These are phyloP conservation scores for Pituophis catenifer DNA, from an alignment of 2,113 vertebrate genomes.

Conservation along the genomic window DNA sequence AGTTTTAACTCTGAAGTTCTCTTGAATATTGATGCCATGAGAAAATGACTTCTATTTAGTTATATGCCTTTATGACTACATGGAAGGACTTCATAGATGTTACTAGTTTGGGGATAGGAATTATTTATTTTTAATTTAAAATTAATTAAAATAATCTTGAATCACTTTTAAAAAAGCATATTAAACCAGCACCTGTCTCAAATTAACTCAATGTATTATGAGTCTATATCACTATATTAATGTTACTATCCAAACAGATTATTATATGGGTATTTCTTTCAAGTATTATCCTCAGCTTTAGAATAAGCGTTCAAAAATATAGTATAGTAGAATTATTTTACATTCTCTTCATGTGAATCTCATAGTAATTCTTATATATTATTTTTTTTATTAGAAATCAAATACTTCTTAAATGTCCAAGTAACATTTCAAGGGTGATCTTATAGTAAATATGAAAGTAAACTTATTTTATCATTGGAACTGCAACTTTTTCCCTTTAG, in stretches of 20 bases:
- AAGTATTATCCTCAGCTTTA: not conserved
- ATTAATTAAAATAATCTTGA: not conserved
- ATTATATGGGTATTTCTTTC: not conserved
- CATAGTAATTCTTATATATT: constrained; percentile 12
- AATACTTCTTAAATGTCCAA: not conserved
- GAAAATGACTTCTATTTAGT: not conserved
- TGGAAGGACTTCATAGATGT: not conserved
- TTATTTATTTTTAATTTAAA: not conserved
- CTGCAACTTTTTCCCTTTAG: constrained; percentile 11
- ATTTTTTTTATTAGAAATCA: constrained; percentile 15
- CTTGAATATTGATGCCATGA: not conserved
- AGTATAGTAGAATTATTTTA: not conserved
- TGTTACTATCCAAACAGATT: not conserved
- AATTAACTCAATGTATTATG: not conserved
- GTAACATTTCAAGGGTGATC: constrained; percentile 28
- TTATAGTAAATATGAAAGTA: constrained; percentile 38
- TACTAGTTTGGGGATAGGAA: not conserved
- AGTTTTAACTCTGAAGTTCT: not conserved
- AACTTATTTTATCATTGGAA: constrained; percentile 27
- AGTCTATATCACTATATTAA: not conserved
- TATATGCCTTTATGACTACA: not conserved
- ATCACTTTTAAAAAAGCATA: not conserved
- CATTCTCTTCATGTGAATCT: not conserved
- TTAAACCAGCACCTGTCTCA: not conserved
- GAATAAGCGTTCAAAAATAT: constrained; percentile 5